Evolutionary conservation across 1,140 invertebrate genomes (phyloP).

Genomic region (Nixonia krombeini): DNA sequence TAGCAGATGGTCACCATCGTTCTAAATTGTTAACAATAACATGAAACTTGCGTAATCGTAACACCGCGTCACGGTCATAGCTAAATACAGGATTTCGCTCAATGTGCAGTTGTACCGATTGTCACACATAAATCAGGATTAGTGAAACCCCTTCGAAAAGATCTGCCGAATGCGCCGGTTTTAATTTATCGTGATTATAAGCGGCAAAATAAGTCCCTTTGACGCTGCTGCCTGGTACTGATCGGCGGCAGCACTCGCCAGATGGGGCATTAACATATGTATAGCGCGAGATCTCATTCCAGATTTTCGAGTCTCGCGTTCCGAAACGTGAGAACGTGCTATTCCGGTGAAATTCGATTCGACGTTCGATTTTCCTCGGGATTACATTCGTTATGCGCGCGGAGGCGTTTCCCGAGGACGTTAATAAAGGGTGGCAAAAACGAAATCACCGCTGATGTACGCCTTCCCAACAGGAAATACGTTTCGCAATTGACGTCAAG

Average conservation of each 20-base stretch:
- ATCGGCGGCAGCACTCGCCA: constrained; percentile 41
- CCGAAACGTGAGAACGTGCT: constrained; percentile 50
- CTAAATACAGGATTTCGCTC: no score
- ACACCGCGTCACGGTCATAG: no score
- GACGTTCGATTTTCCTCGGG: constrained; percentile 47
- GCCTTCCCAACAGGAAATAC: constrained; percentile 24
- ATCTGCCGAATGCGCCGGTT: constrained; percentile 19
- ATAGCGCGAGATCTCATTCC: constrained; percentile 53
- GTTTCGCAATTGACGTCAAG: constrained; percentile 5
- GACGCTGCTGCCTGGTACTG: constrained; percentile 7
- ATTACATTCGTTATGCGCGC: constrained; percentile 48
- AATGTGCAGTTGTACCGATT: no score
- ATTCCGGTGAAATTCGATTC: constrained; percentile 55
- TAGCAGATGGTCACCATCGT: no score
- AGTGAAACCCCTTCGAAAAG: constrained; percentile 41
- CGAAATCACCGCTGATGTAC: constrained; percentile 26
- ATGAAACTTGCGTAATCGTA: no score
- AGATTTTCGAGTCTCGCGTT: constrained; percentile 53
- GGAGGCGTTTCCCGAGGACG: constrained; percentile 42
- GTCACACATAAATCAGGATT: constrained; percentile 46
- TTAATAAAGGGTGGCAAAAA: constrained; percentile 47
- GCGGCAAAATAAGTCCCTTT: constrained; percentile 51
- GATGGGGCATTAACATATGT: constrained; percentile 63
- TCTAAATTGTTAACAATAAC: no score
- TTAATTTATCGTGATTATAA: constrained; percentile 48